Base-by-base conservation (phyloP, 2,113 vertebrate species). In the Salvelinus alpinus region DNA sequence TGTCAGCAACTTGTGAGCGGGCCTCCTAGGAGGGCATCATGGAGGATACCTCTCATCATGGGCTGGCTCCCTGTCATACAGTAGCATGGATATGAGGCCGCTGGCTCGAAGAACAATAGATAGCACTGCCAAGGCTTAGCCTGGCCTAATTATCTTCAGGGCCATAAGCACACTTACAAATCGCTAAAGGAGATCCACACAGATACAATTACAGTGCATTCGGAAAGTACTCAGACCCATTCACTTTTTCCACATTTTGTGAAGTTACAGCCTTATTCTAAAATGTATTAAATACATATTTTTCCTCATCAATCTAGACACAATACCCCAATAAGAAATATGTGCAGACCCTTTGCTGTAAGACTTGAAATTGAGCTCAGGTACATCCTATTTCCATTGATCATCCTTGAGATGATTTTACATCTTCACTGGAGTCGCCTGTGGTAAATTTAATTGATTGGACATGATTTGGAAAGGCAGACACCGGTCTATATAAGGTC, bases 1-100 rank as follows among this genome's bases (percentile, higher is more conserved):
- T 78, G 75, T 80, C 76, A 80, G 78, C 67, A 83, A 74, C 65
- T 70, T 78, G 68, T 80, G 77, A 74, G 75, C 44, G 62, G 3
- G 34, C 44, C 64, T 73, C 60, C 60, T 66, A 48, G 14, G 18
- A 74, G 83, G 64, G 68, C 16, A 54, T 66, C 79, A 48, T 3
- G 1, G 9, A 13, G 27, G 31, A 70, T n/a, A 64, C 57, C 38
- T 64, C 69, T 59, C 78, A 79, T 71, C 81, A 16, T 54, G 51
- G 64, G 75, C 80, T 72, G 72, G 48, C 72, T 59, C 24, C 7
- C 38, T 1, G 74, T 67, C 85, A 86, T 60, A 18, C 51, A 54
- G 12, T 54, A 54, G 59, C 67, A 74, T 73, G 68, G 74, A 83
- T 73, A 79, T 27, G 75, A 78, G 68, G 75, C 25, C 48, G 7